A percentile compares a stretch with the other conserved stretches of the same genome.
phyloP scores from a whole-genome alignment of 1,140 invertebrate genomes.

The Bradynema listronoti region DNA sequence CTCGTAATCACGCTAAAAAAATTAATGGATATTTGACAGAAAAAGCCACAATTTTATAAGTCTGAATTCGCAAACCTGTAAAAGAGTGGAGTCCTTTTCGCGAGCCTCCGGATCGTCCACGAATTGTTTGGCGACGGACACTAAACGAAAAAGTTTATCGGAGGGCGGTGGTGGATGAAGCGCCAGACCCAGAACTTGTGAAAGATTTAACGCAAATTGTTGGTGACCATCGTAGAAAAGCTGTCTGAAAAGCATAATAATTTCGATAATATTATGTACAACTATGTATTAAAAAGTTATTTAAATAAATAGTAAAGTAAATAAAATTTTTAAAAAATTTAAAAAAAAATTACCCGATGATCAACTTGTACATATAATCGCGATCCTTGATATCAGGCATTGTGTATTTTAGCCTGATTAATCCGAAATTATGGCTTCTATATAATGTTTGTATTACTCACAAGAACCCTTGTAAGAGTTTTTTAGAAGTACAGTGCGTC shows the following conservation, averaged over 20 bases:
- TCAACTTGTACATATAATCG: conserved; percentile 56
- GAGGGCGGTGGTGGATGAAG: conserved; percentile 88
- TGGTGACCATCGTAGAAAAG: conserved; percentile 77
- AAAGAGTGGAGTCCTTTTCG: conserved; percentile 45
- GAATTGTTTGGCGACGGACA: conserved; percentile 75
- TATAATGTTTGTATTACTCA: too few relatives aligned
- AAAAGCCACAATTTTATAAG: neutral
- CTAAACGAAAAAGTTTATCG: conserved; percentile 77
- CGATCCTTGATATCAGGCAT: conserved; percentile 54
- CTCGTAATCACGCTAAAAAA: conserved; percentile 41
- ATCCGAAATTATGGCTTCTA: too few relatives aligned
- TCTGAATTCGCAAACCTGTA: too few relatives aligned
- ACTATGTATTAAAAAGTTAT: neutral
- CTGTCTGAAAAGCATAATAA: conserved; percentile 64
- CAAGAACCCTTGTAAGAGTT: too few relatives aligned
- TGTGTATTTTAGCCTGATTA: too few relatives aligned
- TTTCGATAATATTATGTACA: conserved; percentile 1
- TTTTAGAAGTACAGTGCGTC: too few relatives aligned
- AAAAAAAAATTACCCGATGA: conserved; percentile 50
- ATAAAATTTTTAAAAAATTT: conserved; percentile 9
- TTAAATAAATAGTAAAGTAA: conserved; percentile 1
- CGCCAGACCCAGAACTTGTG: conserved; percentile 50
- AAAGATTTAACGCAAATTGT: conserved; percentile 74
- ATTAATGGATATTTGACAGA: neutral
- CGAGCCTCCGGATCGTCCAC: conserved; percentile 65